Conservation (phyloP, 2,113 vertebrate species). For the Haemorhous mexicanus region DNA sequence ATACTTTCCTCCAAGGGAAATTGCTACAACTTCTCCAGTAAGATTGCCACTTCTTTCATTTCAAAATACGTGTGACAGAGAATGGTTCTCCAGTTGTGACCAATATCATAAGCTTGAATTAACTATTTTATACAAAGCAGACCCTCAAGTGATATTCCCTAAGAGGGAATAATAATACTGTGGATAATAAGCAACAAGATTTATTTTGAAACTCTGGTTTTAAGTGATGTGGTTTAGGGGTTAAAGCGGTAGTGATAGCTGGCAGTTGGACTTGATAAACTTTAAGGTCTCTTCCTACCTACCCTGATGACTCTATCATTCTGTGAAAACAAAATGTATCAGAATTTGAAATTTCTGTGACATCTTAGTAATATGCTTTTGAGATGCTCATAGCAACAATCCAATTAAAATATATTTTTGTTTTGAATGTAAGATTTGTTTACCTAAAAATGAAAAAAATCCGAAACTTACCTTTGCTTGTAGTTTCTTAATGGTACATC, state of each 20-base stretch:
- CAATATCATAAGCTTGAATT: not conserved
- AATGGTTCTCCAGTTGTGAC: not conserved
- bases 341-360: not conserved
- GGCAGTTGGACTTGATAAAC: rapidly evolving
- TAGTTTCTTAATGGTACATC: not conserved
- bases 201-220: not conserved
- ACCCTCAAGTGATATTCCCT: not conserved
- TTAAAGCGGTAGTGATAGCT: not conserved
- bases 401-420: not conserved
- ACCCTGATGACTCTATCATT: rapidly evolving
- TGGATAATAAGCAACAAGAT: not conserved
- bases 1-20: not conserved
- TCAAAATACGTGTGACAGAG: not conserved
- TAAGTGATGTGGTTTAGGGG: not conserved
- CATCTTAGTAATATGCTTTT: not conserved
- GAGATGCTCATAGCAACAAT: not conserved
- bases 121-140: not conserved
- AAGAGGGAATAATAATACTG: not conserved
- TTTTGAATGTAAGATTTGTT: not conserved
- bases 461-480: not conserved
- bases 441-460: not conserved
- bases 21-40: not conserved
- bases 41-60: not conserved
- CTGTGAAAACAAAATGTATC: not conserved
- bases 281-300: not conserved